A percentile compares a stretch with the other conserved stretches of the same genome.
Conservation (phyloP, 2,888 invertebrate genomes). For the Caradrina kadenii region DNA sequence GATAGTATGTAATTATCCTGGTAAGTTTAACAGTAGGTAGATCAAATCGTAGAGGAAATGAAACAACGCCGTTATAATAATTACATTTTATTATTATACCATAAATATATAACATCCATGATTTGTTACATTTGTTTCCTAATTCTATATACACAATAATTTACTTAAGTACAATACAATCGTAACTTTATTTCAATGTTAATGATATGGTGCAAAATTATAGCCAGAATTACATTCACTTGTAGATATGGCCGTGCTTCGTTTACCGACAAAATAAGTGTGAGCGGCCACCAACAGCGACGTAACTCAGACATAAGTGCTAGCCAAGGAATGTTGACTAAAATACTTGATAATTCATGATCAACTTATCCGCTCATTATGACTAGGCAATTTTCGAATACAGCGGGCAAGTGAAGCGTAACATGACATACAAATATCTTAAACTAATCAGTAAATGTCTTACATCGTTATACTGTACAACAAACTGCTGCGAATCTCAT, state of each 20-base stretch:
- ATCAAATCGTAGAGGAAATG: constrained; percentile 9
- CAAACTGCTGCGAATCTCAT: constrained; percentile 85
- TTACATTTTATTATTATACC: constrained; percentile 65
- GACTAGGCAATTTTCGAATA: constrained; percentile 84
- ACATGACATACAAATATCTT: constrained; percentile 59
- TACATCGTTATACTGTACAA: constrained; percentile 78
- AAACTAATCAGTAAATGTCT: constrained; percentile 70
- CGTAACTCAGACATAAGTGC: constrained; percentile 54
- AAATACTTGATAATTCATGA: constrained; percentile 58
- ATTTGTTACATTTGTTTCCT: constrained; percentile 64
- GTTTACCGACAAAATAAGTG: background rate
- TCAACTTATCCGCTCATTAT: constrained; percentile 78
- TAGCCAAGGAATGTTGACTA: constrained; percentile 66
- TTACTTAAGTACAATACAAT: constrained; percentile 80
- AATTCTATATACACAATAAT: constrained; percentile 82
- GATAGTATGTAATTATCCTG: too few relatives aligned
- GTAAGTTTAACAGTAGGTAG: too few relatives aligned
- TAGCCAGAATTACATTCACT: constrained; percentile 46
- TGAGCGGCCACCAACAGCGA: constrained; percentile 7
- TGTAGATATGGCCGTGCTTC: constrained; percentile 2
- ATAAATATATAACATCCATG: constrained; percentile 68
- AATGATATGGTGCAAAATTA: constrained; percentile 66
- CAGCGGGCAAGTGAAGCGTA: constrained; percentile 78
- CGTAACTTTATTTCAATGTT: constrained; percentile 66
- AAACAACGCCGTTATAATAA: constrained; percentile 38